Conservation (phyloP, 2,113 vertebrate genomes). For the Lepus americanus region DNA sequence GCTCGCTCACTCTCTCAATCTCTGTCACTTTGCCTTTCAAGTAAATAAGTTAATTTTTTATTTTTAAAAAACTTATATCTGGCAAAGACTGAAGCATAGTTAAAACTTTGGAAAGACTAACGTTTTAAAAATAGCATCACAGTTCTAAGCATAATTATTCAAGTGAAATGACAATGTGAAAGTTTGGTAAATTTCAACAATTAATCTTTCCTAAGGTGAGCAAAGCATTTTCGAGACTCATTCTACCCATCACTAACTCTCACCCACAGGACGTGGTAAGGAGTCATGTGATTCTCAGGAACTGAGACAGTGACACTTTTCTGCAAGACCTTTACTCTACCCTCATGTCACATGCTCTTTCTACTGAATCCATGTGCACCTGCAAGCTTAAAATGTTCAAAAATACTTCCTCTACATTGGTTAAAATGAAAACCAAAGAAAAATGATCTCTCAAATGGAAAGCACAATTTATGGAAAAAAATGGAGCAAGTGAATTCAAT, state of each 20-base stretch:
- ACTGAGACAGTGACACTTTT: constrained; percentile 3
- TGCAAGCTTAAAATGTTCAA: constrained; percentile 41
- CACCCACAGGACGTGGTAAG: neutral
- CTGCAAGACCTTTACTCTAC: constrained; percentile 5
- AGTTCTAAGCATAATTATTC: neutral
- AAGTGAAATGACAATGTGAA: constrained; percentile 3
- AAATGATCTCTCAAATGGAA: constrained; percentile 25
- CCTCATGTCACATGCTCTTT: constrained; percentile 7
- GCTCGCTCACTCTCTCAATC: too few relatives aligned
- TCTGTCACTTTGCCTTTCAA: too few relatives aligned
- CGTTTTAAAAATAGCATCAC: too few relatives aligned
- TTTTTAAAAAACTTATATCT: neutral
- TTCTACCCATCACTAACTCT: neutral
- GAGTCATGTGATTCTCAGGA: neutral
- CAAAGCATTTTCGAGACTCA: neutral
- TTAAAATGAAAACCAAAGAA: constrained; percentile 55
- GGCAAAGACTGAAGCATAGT: neutral
- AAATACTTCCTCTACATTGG: neutral
- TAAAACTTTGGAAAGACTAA: neutral
- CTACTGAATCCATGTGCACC: neutral
- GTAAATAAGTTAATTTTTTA: too few relatives aligned
- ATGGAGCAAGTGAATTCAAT: constrained; percentile 43
- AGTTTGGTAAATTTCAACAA: neutral
- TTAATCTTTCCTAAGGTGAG: neutral
- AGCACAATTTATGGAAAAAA: constrained; percentile 38